Percentiles rank a stretch among this genome's conserved stretches.
phyloP scores from a whole-genome alignment of 2,888 invertebrate genomes.

The Agapostemon virescens region DNA sequence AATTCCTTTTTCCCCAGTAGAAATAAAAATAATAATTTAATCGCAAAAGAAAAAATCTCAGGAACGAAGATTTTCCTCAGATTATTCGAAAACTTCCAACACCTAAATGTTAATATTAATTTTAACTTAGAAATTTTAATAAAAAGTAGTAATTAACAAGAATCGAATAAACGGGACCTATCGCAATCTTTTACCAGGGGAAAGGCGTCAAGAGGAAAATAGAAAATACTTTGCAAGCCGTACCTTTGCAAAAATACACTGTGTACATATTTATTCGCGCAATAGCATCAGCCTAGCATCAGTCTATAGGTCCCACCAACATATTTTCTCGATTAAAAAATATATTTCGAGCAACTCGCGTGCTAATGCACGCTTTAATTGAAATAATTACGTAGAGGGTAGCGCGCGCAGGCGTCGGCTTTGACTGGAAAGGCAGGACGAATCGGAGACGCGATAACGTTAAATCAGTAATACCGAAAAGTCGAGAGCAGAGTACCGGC shows the following conservation, averaged over 20 bases:
- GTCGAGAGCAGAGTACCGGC: background rate
- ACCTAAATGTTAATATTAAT: no score
- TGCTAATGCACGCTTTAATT: background rate
- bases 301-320: background rate
- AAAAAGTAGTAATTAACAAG: no score
- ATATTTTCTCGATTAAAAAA: background rate
- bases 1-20: background rate
- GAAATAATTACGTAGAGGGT: background rate
- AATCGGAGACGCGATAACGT: background rate
- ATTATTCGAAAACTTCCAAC: no score
- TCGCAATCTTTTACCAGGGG: no score
- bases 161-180: no score
- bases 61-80: no score
- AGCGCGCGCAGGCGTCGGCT: background rate
- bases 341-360: background rate
- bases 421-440: background rate
- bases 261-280: background rate
- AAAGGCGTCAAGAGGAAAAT: no score
- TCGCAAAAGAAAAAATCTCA: no score
- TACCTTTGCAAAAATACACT: background rate
- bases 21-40: background rate
- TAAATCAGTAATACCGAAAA: background rate
- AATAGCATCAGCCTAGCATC: background rate
- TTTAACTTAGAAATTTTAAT: no score
- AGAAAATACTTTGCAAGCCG: no score